Evolutionary conservation across 2,888 invertebrate genomes (phyloP), one percentile per base, ranked within the genome.

Genomic region (Isoperla grammatica): DNA sequence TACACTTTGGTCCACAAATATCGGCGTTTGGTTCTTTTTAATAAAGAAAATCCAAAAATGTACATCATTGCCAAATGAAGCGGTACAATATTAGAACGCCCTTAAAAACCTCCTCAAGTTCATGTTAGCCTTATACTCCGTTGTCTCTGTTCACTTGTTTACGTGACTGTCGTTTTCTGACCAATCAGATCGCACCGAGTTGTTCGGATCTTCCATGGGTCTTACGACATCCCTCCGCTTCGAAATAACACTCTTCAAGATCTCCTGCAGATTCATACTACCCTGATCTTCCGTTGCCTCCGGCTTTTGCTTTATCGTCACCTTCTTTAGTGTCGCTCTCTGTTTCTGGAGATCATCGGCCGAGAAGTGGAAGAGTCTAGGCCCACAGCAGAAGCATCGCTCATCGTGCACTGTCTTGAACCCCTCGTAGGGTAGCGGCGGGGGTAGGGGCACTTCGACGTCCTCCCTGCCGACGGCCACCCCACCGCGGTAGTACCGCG

Each of bases 171-270:
- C 29, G 29, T 8, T 29, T 40, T 42, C 35, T n/a, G 63, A 63
- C 57, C 63, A 60, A 37, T 63, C 60, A 13, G 63, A 60, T 23
- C 60, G 54, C 12, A 46, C 60, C 19, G 58, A 56, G 5, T 22
- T 23, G 45, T 57, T 60, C 3, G 39, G 11, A 5, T 22, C 22
- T 6, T 62, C 62, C 13, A 35, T 11, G 1, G 63, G 60, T 12
- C 20, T 55, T 9, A 60, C 45, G 12, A 45, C 49, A 8, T 50
- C 60, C 42, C 60, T 53, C 12, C 63, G 17, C 19, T 17, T 23
- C n/a, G 17, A 20, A 17, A 63, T 49, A 13, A 53, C 56, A 12
- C 40, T 58, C 43, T 57, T 63, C 43, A 63, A 42, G 23, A 60
- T 54, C 17, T 60, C 56, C 1, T 55, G 29, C 54, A 63, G 37